A percentile compares a stretch with the other conserved stretches of the same genome.
phyloP scores from a whole-genome alignment of 2,797 vertebrate species.

The Carcharodon carcharias region DNA sequence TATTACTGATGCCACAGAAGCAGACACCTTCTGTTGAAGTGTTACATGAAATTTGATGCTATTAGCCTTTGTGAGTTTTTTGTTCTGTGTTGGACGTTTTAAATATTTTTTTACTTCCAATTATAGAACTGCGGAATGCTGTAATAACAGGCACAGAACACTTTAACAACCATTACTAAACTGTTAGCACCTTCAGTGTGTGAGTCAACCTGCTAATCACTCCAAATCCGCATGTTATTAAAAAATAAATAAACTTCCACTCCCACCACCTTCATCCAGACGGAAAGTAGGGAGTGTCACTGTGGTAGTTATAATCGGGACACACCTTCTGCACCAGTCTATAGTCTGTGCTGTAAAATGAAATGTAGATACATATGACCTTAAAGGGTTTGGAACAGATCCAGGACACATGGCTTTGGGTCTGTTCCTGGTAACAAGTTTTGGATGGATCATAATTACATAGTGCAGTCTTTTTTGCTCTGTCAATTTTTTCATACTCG shows the following conservation, averaged over 20 bases:
- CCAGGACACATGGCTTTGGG: conserved; percentile 89
- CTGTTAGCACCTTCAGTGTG: neutral
- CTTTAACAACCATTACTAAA: neutral
- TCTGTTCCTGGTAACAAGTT: conserved; percentile 92
- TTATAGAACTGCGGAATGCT: conserved; percentile 8
- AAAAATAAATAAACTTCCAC: neutral
- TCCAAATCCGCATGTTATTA: neutral
- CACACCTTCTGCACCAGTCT: conserved; percentile 94
- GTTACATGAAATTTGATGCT: neutral
- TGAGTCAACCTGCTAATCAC: neutral
- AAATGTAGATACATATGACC: conserved; percentile 92
- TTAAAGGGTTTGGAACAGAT: conserved; percentile 95
- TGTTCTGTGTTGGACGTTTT: neutral
- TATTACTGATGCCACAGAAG: neutral
- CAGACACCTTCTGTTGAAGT: neutral
- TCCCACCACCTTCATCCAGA: conserved; percentile 67
- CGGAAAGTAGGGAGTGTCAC: conserved; percentile 84
- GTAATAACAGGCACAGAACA: conserved; percentile 29
- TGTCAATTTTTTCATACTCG: conserved; percentile 91
- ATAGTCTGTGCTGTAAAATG: conserved; percentile 96
- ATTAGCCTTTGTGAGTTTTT: neutral
- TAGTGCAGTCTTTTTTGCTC: conserved; percentile 82
- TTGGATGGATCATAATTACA: conserved; percentile 91
- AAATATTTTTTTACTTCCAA: neutral
- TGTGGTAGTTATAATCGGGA: conserved; percentile 91